Evolutionary conservation across 37 sponge, comb jelly and placozoan genomes (phyloP).

Genomic region (Diacarnus erythraeanus): DNA sequence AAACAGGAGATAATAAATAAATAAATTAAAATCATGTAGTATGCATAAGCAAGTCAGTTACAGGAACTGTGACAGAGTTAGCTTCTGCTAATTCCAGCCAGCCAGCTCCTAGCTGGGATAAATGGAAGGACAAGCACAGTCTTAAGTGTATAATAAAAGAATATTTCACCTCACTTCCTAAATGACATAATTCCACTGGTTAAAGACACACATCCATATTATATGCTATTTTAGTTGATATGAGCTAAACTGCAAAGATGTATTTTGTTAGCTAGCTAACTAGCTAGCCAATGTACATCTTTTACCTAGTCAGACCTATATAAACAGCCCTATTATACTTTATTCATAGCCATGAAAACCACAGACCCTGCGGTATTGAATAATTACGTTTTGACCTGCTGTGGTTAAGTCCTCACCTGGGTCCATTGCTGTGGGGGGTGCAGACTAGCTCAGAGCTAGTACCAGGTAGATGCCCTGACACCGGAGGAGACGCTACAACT

Average conservation of each 20-base stretch:
- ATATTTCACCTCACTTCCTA: background rate
- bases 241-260: too few species aligned
- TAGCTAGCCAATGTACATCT: too few species aligned
- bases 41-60: too few species aligned
- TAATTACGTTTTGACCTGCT: conserved; percentile 4
- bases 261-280: too few species aligned
- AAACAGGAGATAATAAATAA: background rate
- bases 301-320: too few species aligned
- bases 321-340: too few species aligned
- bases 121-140: background rate
- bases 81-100: background rate
- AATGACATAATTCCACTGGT: background rate
- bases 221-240: too few species aligned
- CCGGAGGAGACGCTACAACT: background rate
- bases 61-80: too few species aligned
- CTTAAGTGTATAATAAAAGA: background rate
- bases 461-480: background rate
- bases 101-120: background rate
- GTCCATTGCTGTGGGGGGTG: conserved; percentile 10
- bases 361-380: too few species aligned
- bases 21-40: background rate
- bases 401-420: conserved; percentile 16
- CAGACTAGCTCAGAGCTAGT: background rate
- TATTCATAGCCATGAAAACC: too few species aligned
- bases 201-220: background rate